Percentiles rank a stretch among this genome's conserved stretches.
Evolutionary conservation across 2,797 vertebrate genomes (phyloP).

Genomic region (Notoglanidium macrostoma): DNA sequence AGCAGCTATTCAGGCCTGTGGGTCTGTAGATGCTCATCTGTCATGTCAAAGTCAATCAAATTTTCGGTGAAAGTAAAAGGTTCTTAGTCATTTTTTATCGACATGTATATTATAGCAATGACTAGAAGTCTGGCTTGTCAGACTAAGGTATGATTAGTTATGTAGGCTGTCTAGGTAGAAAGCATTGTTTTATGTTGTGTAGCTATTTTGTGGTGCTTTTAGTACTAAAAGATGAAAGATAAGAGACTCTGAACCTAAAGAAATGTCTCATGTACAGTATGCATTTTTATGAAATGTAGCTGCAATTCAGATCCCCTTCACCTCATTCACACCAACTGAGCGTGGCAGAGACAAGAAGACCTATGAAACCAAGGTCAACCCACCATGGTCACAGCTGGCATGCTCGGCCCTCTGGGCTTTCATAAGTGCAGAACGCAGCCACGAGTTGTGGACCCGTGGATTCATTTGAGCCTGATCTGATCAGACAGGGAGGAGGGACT

Average conservation of each 20-base stretch:
- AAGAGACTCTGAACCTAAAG: not conserved
- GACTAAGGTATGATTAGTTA: not conserved
- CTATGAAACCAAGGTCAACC: conserved; percentile 38
- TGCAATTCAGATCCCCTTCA: not conserved
- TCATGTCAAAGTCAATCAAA: not conserved
- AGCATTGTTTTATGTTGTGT: not conserved
- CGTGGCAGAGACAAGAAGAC: not conserved
- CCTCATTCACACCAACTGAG: not conserved
- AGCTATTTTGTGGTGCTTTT: not conserved
- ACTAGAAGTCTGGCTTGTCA: not conserved
- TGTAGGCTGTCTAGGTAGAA: not conserved
- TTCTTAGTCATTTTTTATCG: not conserved
- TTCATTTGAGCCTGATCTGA: conserved; percentile 70
- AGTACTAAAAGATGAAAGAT: not conserved
- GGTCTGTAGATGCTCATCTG: not conserved
- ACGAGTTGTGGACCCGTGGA: conserved; percentile 62
- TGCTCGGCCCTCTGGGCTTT: conserved; percentile 51
- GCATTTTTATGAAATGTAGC: not conserved
- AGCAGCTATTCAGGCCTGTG: not conserved
- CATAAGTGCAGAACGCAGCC: conserved; percentile 61
- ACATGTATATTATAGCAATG: not conserved
- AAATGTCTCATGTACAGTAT: not conserved
- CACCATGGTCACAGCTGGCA: conserved; percentile 48
- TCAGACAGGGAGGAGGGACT: conserved; percentile 71
- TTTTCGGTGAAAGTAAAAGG: not conserved